Evolutionary conservation across 1,140 invertebrate species (phyloP).

Genomic region (Pygmarrhopalites habei): DNA sequence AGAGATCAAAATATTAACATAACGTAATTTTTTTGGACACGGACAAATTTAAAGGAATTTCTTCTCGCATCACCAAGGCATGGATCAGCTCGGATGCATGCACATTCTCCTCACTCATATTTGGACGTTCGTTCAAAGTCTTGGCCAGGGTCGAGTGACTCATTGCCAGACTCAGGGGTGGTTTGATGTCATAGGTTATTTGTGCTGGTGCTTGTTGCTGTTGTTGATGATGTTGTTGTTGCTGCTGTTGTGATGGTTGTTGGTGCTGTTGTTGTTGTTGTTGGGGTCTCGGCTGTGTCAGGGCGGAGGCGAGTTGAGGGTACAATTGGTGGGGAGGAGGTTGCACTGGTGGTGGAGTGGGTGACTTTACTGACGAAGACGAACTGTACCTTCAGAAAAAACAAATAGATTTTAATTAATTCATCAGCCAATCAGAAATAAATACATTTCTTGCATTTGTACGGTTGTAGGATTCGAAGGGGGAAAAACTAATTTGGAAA

Average conservation of each 20-base stretch:
- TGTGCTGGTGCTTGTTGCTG: too few relatives aligned
- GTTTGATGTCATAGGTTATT: constrained; percentile 19
- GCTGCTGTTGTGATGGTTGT: too few relatives aligned
- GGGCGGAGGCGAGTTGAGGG: constrained; percentile 38
- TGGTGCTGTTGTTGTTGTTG: too few relatives aligned
- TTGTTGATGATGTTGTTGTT: neutral
- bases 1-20: constrained; percentile 20
- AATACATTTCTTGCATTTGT: too few relatives aligned
- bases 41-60: constrained; percentile 17
- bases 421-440: too few relatives aligned
- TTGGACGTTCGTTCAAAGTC: constrained; percentile 76
- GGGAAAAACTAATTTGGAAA: too few relatives aligned
- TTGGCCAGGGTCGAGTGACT: constrained; percentile 73
- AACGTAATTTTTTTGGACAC: constrained; percentile 17
- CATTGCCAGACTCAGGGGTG: constrained; percentile 21
- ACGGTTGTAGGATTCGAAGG: too few relatives aligned
- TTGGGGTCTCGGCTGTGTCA: constrained; percentile 26
- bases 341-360: constrained; percentile 43
- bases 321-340: constrained; percentile 38
- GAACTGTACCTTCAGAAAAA: too few relatives aligned
- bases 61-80: constrained; percentile 33
- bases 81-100: constrained; percentile 34
- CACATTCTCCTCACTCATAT: constrained; percentile 65
- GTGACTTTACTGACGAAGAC: constrained; percentile 40
- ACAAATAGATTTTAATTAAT: too few relatives aligned